phyloP scores from a whole-genome alignment of 2,888 invertebrate species.

The Cerceris rybyensis region DNA sequence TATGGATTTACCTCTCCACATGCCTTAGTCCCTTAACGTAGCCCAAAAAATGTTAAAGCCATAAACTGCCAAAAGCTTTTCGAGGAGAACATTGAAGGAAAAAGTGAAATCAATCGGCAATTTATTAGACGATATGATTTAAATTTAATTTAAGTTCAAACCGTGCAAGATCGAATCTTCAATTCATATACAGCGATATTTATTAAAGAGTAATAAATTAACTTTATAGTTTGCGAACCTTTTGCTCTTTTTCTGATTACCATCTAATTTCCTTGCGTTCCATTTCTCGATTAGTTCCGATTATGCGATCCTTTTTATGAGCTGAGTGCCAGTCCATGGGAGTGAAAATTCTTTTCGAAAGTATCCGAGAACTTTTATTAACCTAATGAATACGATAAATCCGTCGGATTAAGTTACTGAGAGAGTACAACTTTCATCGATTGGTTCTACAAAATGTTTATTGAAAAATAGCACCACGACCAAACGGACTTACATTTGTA shows the following conservation, averaged over 20 bases:
- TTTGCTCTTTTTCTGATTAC: constrained; percentile 12
- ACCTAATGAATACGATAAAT: not conserved
- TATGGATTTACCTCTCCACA: not conserved
- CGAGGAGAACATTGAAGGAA: too few species aligned
- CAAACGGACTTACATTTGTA: not conserved
- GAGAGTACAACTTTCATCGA: not conserved
- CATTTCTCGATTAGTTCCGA: constrained; percentile 36
- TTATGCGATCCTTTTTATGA: constrained; percentile 24
- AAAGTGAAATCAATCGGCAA: too few species aligned
- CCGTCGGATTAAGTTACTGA: not conserved
- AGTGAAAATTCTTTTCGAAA: constrained; percentile 9
- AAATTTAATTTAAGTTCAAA: too few species aligned
- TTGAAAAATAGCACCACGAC: not conserved
- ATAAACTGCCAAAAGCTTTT: too few species aligned
- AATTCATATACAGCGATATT: not conserved
- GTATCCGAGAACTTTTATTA: not conserved
- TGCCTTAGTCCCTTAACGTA: not conserved
- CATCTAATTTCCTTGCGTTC: constrained; percentile 15
- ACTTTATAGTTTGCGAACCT: constrained; percentile 2
- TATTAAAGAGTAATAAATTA: not conserved
- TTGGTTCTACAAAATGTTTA: not conserved
- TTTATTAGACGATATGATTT: too few species aligned
- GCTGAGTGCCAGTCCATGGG: constrained; percentile 5
- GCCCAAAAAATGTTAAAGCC: not conserved
- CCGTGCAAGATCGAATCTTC: too few species aligned